phyloP scores from a whole-genome alignment of 1,140 invertebrate species.

The Arion vulgaris region DNA sequence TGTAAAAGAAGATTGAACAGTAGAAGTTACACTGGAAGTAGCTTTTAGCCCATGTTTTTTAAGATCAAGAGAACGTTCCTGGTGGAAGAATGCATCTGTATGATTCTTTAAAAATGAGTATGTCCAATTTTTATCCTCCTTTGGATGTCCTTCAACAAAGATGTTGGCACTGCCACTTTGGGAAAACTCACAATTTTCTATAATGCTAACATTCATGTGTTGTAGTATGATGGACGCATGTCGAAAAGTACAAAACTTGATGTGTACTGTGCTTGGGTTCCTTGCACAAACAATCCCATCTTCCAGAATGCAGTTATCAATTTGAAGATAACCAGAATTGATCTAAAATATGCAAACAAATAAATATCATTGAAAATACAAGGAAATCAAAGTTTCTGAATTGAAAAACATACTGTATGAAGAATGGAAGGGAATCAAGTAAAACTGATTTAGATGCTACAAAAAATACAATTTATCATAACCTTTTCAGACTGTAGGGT shows the following conservation, averaged over 20 bases:
- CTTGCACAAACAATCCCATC: conserved; percentile 64
- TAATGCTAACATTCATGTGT: conserved; percentile 60
- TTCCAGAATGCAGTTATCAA: conserved; percentile 68
- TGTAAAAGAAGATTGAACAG: conserved; percentile 42
- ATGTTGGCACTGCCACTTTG: conserved; percentile 63
- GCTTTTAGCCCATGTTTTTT: conserved; percentile 32
- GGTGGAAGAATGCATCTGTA: conserved; percentile 22
- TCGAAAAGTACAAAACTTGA: conserved; percentile 64
- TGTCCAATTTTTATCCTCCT: conserved; percentile 65
- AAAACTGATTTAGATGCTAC: no score
- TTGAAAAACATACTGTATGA: no score
- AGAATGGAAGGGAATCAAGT: no score
- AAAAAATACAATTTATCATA: no score
- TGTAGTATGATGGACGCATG: conserved; percentile 63
- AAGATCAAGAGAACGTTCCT: conserved; percentile 13
- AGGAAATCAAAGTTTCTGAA: no score
- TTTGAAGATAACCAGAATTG: conserved; percentile 60
- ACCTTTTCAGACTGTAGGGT: no score
- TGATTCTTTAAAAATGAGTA: conserved; percentile 49
- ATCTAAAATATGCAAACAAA: conserved; percentile 48
- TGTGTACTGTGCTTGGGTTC: conserved; percentile 60
- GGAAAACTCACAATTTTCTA: conserved; percentile 68
- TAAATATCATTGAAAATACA: neutral
- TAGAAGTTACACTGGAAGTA: conserved; percentile 39
- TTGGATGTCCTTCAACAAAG: conserved; percentile 62